phyloP scores from a whole-genome alignment of 1,140 invertebrate genomes.

The Tetramorium simillimum region DNA sequence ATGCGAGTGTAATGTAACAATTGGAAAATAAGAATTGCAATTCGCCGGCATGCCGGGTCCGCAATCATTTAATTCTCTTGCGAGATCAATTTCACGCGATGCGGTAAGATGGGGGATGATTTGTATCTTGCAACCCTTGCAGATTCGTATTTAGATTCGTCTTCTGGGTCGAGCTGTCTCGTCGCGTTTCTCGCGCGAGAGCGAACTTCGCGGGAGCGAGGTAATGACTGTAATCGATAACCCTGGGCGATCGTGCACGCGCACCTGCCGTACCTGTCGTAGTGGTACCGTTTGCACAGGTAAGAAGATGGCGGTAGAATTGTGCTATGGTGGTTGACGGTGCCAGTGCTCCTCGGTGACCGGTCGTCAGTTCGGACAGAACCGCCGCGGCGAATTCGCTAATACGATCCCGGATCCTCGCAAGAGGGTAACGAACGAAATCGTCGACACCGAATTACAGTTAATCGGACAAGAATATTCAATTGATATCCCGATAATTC shows the following conservation, averaged over 20 bases:
- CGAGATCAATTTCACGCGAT: background rate
- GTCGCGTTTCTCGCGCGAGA: slow-evolving; percentile 3
- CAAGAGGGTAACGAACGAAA: background rate
- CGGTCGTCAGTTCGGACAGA: slow-evolving; percentile 10
- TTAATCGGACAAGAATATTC: background rate
- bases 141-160: background rate
- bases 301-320: slow-evolving; percentile 70
- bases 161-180: background rate
- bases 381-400: background rate
- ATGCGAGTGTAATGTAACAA: background rate
- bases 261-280: slow-evolving; percentile 39
- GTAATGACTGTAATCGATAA: slow-evolving; percentile 60
- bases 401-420: background rate
- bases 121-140: background rate
- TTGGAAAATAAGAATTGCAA: background rate
- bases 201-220: slow-evolving; percentile 22
- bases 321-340: slow-evolving; percentile 49
- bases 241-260: slow-evolving; percentile 21
- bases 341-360: slow-evolving; percentile 8
- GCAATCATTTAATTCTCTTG: background rate
- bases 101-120: background rate
- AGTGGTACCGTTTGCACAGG: slow-evolving; percentile 64
- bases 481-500: background rate
- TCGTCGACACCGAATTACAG: background rate
- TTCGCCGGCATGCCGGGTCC: background rate